phyloP scores from a whole-genome alignment of 23 tunicate genomes.

The Halocynthia aurantium region DNA sequence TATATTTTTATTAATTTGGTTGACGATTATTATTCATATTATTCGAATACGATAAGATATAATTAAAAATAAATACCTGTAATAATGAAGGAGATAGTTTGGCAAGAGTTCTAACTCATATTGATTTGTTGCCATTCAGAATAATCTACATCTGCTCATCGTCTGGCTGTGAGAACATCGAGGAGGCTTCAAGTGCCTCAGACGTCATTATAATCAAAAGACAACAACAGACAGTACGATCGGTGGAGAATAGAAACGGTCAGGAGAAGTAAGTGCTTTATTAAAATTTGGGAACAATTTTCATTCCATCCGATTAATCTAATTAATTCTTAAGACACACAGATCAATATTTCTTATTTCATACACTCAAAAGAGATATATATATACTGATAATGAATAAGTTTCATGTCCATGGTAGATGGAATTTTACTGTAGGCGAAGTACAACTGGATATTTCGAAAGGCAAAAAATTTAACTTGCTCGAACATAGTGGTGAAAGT shows the following conservation, averaged over 20 bases:
- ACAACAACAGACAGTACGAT: constrained; percentile 67
- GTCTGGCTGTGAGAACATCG: constrained; percentile 53
- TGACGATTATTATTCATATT: no score
- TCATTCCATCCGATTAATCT: not conserved
- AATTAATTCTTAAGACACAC: not conserved
- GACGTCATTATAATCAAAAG: constrained; percentile 70
- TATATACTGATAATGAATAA: not conserved
- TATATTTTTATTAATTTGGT: no score
- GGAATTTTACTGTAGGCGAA: constrained; percentile 94
- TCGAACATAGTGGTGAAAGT: constrained; percentile 23
- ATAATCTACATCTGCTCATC: constrained; percentile 44
- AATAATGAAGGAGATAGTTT: not conserved
- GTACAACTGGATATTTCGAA: constrained; percentile 51
- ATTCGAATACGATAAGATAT: no score
- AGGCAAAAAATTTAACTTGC: constrained; percentile 33
- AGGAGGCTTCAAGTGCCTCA: constrained; percentile 19
- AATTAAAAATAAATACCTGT: no score
- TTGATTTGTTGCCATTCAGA: constrained; percentile 16
- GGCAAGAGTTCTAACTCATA: not conserved
- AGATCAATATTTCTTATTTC: not conserved
- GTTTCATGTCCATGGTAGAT: constrained; percentile 6
- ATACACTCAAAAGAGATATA: not conserved
- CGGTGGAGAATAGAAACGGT: constrained; percentile 75
- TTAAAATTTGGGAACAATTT: not conserved
- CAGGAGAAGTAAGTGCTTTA: constrained; percentile 43